Evolutionary conservation across 1,140 invertebrate genomes (phyloP), one percentile per base, ranked within the genome.

Genomic region (Cotesia chilonis): DNA sequence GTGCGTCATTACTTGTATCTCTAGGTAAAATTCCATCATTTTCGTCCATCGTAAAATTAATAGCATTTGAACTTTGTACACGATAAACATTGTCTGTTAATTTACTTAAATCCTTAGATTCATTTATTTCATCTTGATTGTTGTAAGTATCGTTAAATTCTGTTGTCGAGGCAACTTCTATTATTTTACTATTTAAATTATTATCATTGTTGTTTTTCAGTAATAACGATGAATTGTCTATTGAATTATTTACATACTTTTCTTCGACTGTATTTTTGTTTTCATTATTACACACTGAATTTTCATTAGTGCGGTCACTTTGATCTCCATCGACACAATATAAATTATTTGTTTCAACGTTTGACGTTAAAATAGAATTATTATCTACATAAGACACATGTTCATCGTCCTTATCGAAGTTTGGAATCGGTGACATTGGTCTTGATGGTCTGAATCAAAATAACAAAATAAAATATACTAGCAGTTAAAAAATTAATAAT

Each of bases 341-440:
- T 35, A 71, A 76, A 71, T 76, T 68, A 52, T 76, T 65, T 71
- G 9, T 60, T 68, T 71, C 5, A 73, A 20, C 41, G 20, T 80
- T 68, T 71, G 72, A 14, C 78, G 14, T 82, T 72, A 75, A 85
- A 81, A 73, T 74, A 51, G 81, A 73, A 73, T 78, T 80, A 79
- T 36, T 9, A 70, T 82, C 80, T 1, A 79, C 77, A 9, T 84
- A 61, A 60, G 86, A 28, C 59, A 77, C 79, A 28, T 28, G 28
- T 36, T 84, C 81, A 10, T 87, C 85, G 51, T 89, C 85, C 41
- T 90, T 87, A 63, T 86, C 85, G 78, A 89, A 92, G 72, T 92
- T 88, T 2, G 93, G 92, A 81, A 94, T 91, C 14, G 94, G 93
- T 14, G 93, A 96, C 88, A 94, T 91, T 38, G 93, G 93, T 72